Percentiles rank a stretch among this genome's conserved stretches.
phyloP scores from a whole-genome alignment of 2,113 vertebrate genomes.

The Cephalopholis sonnerati region DNA sequence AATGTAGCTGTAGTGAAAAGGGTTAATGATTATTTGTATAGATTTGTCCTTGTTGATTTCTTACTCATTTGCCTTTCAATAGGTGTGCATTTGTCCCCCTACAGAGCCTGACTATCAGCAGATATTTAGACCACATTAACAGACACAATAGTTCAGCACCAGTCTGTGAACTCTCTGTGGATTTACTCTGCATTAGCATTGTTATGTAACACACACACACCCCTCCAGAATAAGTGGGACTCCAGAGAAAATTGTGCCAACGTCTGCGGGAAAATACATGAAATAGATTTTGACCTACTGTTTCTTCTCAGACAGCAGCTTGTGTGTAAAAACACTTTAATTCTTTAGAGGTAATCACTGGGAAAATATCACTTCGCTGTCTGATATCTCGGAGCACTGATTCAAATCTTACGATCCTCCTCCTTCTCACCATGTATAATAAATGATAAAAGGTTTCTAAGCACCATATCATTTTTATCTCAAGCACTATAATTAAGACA shows the following conservation, averaged over 20 bases:
- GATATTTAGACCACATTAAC: constrained; percentile 27
- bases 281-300: constrained; percentile 16
- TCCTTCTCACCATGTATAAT: constrained; percentile 16
- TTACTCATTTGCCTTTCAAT: not conserved
- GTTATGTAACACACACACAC: constrained; percentile 41
- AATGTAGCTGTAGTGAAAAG: not conserved
- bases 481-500: constrained; percentile 16
- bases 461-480: constrained; percentile 7
- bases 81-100: not conserved
- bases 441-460: constrained; percentile 24
- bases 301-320: not conserved
- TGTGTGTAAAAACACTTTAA: not conserved
- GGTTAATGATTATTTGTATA: too few relatives aligned
- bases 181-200: constrained; percentile 42
- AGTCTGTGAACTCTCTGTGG: constrained; percentile 31
- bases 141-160: constrained; percentile 17
- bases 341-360: not conserved
- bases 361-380: constrained; percentile 6
- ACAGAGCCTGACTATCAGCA: not conserved
- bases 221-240: constrained; percentile 31
- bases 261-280: constrained; percentile 12
- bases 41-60: not conserved
- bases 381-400: not conserved
- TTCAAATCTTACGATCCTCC: constrained; percentile 2
- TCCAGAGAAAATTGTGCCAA: constrained; percentile 46